A percentile compares a stretch with the other conserved stretches of the same genome.
Conservation (phyloP, 2,797 vertebrate genomes). For the Artibeus jamaicensis region DNA sequence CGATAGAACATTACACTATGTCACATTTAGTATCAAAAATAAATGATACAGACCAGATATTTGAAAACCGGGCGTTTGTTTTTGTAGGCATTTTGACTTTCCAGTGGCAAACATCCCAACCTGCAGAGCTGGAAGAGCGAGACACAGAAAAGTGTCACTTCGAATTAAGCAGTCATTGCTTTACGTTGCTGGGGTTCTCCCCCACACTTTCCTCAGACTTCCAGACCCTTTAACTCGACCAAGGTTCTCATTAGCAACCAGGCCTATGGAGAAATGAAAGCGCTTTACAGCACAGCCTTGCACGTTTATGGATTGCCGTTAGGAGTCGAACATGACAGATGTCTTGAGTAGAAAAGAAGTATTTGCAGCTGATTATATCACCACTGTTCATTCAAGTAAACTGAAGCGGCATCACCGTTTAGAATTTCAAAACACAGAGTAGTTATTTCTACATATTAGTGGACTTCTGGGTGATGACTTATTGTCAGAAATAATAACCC, state of each 20-base stretch:
- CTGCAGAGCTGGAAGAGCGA: background rate
- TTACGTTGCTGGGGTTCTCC: constrained; percentile 10
- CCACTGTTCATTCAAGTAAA: constrained; percentile 64
- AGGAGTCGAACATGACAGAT: constrained; percentile 71
- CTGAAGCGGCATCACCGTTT: constrained; percentile 19
- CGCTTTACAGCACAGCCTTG: background rate
- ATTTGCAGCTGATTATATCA: constrained; percentile 64
- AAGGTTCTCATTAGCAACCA: constrained; percentile 53
- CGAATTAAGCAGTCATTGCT: constrained; percentile 60
- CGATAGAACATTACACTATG: constrained; percentile 64
- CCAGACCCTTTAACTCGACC: background rate
- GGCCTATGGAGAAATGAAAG: constrained; percentile 39
- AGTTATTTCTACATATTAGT: constrained; percentile 41
- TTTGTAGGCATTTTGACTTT: constrained; percentile 41
- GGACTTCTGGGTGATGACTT: background rate
- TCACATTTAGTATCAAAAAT: constrained; percentile 78
- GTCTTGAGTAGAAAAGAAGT: constrained; percentile 72
- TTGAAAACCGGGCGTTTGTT: constrained; percentile 58
- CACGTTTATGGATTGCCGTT: constrained; percentile 57
- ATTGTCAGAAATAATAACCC: constrained; percentile 67
- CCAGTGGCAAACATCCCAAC: constrained; percentile 48
- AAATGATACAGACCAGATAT: constrained; percentile 69
- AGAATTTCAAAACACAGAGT: constrained; percentile 58
- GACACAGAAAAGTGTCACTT: constrained; percentile 36
- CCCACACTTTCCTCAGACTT: constrained; percentile 22